Base-by-base conservation (phyloP, 2,797 vertebrate species). In the Phylloscopus collybita region DNA sequence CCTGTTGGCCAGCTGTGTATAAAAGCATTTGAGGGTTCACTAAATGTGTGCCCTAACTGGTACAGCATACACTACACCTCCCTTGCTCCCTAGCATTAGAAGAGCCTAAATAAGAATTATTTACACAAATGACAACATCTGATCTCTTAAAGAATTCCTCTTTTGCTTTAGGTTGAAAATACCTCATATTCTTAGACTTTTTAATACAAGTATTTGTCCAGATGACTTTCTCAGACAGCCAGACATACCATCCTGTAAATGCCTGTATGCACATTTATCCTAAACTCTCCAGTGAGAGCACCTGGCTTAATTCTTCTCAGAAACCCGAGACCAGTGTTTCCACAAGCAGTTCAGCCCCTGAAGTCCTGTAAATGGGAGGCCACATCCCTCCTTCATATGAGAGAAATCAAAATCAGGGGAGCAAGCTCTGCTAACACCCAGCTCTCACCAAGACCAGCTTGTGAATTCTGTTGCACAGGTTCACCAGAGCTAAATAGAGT, bases 261-360 rank as follows among this genome's bases (percentile, higher is more conserved):
- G 10, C 25, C 25, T 47, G 27, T 13, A 56, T 34, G 34, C 3
- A 3, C 5, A 4, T 26, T 61, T n/a, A 57, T 21, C 16, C 47
- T 1, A 1, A 13, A 20, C 5, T 34, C 32, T 34, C 57, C 13
- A 13, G 16, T 21, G 34, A 34, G 16, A 70, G 38, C n/a, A 40
- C 5, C 19, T 9, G 22, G 13, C 36, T 89, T 44, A 26, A 36
- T n/a, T 78, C 22, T 23, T 59, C 73, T 32, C 38, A 23, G 34
- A 60, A 73, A 38, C 18, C 6, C 0, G 0, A 42, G 7, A 23
- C 5, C 49, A 15, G 9, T 20, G 4, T 30, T 12, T 36, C 36
- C 49, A 54, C 36, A n/a, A 66, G 60, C 25, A 51, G 59, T 30
- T 72, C 53, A 56, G 59, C 9, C 42, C 8, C 22, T 38, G 19